A percentile compares a stretch with the other conserved stretches of the same genome.
phyloP scores from a whole-genome alignment of 2,797 vertebrate genomes.

The Cetoscarus ocellatus region DNA sequence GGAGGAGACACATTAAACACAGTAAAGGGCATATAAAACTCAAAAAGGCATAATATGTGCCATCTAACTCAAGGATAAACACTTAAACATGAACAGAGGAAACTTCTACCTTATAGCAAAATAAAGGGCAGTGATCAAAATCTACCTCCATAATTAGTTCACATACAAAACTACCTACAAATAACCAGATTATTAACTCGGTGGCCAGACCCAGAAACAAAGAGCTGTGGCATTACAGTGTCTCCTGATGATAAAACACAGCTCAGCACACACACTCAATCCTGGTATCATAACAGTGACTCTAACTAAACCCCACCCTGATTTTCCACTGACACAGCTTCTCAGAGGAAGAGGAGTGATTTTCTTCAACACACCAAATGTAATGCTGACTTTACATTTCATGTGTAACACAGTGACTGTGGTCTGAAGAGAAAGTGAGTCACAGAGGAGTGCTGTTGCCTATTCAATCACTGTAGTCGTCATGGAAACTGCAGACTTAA shows the following conservation, averaged over 20 bases:
- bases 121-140: conserved; percentile 31
- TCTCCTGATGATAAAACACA: conserved; percentile 42
- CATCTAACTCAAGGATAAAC: no score
- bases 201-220: conserved; percentile 53
- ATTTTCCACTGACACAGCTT: conserved; percentile 31
- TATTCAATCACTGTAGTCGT: conserved; percentile 67
- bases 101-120: conserved; percentile 32
- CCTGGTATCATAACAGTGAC: conserved; percentile 38
- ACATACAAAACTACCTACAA: conserved; percentile 21
- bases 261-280: conserved; percentile 23
- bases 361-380: conserved; percentile 53
- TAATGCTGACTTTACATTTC: conserved; percentile 27
- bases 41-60: no score
- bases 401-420: conserved; percentile 33
- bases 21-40: no score
- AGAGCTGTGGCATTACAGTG: conserved; percentile 44
- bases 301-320: conserved; percentile 44
- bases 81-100: no score
- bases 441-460: conserved; percentile 56
- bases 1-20: no score
- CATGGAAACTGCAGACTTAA: conserved; percentile 78
- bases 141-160: conserved; percentile 40
- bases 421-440: conserved; percentile 61
- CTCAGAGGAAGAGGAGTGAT: conserved; percentile 41
- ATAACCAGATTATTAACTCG: conserved; percentile 42